phyloP scores from a whole-genome alignment of 1,140 invertebrate species.

The Tetramorium simillimum region DNA sequence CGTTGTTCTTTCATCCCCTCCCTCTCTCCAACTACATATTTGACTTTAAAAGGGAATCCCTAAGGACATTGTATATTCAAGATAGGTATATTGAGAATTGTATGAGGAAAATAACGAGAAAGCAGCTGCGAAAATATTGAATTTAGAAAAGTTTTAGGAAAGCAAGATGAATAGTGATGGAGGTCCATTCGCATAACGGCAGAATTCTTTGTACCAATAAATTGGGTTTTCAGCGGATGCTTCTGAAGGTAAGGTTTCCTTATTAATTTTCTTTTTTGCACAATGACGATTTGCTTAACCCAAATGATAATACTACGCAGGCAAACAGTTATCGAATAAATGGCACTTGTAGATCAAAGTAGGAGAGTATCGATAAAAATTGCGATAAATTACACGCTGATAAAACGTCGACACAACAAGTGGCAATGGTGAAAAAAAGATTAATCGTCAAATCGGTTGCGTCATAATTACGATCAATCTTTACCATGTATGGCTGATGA shows the following conservation, averaged over 20 bases:
- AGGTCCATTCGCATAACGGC: neutral
- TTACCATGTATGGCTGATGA: neutral
- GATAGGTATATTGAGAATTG: neutral
- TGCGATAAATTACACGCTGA: slow-evolving; percentile 48
- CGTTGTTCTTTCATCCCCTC: slow-evolving; percentile 29
- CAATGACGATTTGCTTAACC: slow-evolving; percentile 47
- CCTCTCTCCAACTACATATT: neutral
- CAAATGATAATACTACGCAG: slow-evolving; percentile 59
- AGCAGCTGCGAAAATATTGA: neutral
- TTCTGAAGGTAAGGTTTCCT: neutral
- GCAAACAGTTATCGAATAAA: slow-evolving; percentile 38
- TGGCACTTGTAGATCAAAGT: slow-evolving; percentile 3
- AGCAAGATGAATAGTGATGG: neutral
- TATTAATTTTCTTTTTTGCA: neutral
- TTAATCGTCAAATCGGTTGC: slow-evolving; percentile 27
- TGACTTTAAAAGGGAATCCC: neutral
- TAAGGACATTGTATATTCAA: neutral
- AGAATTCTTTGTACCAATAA: neutral
- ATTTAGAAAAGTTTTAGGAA: neutral
- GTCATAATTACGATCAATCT: slow-evolving; percentile 35
- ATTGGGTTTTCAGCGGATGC: neutral
- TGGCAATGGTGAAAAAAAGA: neutral
- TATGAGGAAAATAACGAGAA: neutral
- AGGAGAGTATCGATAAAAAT: slow-evolving; percentile 42
- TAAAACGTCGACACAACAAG: slow-evolving; percentile 41